Percentiles rank a stretch among this genome's conserved stretches.
These are phyloP conservation scores for Heliconius himera DNA, from an alignment of 1,140 invertebrate genomes.

Conservation along the genomic window DNA sequence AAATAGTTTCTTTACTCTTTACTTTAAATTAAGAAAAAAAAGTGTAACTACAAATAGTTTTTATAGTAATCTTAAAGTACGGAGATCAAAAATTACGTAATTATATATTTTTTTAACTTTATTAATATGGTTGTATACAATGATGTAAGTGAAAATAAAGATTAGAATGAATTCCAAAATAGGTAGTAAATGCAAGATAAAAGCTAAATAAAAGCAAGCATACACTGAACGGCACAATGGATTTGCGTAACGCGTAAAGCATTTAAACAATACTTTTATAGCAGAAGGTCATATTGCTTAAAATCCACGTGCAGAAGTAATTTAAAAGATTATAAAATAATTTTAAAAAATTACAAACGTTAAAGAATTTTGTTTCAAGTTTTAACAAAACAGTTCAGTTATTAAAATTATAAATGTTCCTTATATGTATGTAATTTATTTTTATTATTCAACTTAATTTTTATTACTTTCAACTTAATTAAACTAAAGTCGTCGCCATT, in stretches of 20 bases:
- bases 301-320: slow-evolving; percentile 24
- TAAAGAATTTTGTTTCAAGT: neutral
- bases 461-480: neutral
- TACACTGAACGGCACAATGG: slow-evolving; percentile 21
- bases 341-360: neutral
- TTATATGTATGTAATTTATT: neutral
- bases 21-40: too few species aligned
- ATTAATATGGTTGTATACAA: neutral
- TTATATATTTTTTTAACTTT: too few species aligned
- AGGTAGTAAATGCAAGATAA: slow-evolving; percentile 4
- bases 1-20: too few species aligned
- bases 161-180: neutral
- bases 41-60: neutral
- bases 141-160: neutral
- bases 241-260: slow-evolving; percentile 18
- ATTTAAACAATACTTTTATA: slow-evolving; percentile 29
- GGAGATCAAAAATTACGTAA: too few species aligned
- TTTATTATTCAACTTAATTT: neutral
- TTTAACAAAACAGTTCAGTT: neutral
- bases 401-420: too few species aligned
- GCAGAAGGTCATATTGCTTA: slow-evolving; percentile 16
- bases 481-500: neutral
- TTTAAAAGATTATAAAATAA: slow-evolving; percentile 12
- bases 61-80: neutral
- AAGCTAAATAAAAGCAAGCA: slow-evolving; percentile 22